These are phyloP conservation scores for Paedocypris sp. DNA, from an alignment of 2,113 vertebrate genomes.

Conservation along the genomic window DNA sequence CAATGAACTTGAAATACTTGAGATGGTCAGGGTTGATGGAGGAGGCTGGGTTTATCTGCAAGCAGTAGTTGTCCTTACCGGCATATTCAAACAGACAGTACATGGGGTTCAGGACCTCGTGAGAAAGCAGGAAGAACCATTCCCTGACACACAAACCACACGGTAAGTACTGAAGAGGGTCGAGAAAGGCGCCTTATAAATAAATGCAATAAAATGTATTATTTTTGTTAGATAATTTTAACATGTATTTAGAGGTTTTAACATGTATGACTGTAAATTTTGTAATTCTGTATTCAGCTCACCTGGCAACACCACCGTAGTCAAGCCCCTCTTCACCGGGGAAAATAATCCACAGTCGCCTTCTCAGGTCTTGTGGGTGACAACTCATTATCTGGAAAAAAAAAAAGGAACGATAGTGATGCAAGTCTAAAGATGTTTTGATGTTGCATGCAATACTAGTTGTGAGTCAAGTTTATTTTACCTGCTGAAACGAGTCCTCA, in stretches of 20 bases:
- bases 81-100: slow-evolving; percentile 99
- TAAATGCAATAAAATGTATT: too few species aligned
- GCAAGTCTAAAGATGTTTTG: too few species aligned
- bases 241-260: too few species aligned
- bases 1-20: slow-evolving; percentile 97
- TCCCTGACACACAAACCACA: slow-evolving; percentile 65
- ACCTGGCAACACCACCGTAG: slow-evolving; percentile 95
- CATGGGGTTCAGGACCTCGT: slow-evolving; percentile 98
- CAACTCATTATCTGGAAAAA: slow-evolving; percentile 83
- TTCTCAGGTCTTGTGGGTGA: slow-evolving; percentile 86
- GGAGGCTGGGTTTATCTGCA: slow-evolving; percentile 97
- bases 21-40: slow-evolving; percentile 97
- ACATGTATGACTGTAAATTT: not conserved
- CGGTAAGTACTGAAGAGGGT: too few species aligned
- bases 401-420: too few species aligned
- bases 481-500: slow-evolving; percentile 98
- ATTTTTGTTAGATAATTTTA: too few species aligned
- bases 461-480: slow-evolving; percentile 35
- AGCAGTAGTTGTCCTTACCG: slow-evolving; percentile 97
- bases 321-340: slow-evolving; percentile 96
- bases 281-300: too few species aligned
- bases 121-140: slow-evolving; percentile 98
- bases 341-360: slow-evolving; percentile 92
- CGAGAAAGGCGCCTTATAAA: too few species aligned
- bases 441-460: too few species aligned